Conservation (phyloP, 2,113 vertebrate species). For the Pluvialis apricaria region DNA sequence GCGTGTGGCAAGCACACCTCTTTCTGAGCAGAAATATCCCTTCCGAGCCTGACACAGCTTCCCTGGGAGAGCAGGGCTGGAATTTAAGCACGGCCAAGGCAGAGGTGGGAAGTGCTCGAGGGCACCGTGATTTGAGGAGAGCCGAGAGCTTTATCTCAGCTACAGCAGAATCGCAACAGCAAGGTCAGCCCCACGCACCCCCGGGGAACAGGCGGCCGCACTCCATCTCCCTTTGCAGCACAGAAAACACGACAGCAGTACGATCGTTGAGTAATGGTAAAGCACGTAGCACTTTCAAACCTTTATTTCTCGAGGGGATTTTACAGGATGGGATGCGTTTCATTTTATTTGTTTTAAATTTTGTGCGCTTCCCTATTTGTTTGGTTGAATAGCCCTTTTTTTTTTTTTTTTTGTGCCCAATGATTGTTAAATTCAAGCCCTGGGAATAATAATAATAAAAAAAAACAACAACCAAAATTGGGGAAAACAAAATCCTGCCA, state of each 20-base stretch:
- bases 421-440: conserved; percentile 64
- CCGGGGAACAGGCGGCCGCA: background rate
- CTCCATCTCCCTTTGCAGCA: conserved; percentile 10
- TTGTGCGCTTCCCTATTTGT: background rate
- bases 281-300: conserved; percentile 69
- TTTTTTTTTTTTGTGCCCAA: conserved; percentile 3
- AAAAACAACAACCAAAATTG: too few species aligned
- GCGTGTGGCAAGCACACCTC: background rate
- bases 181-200: background rate
- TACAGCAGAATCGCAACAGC: background rate
- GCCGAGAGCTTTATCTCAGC: background rate
- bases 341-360: background rate
- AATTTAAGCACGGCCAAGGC: background rate
- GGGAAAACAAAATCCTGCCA: background rate
- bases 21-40: conserved; percentile 11
- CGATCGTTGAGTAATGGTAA: conserved; percentile 36
- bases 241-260: conserved; percentile 60
- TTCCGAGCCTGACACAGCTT: background rate
- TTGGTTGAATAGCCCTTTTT: background rate
- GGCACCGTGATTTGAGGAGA: background rate
- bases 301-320: conserved; percentile 60
- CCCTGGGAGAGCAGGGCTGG: conserved; percentile 5
- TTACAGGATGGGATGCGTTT: background rate
- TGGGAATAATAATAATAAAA: background rate
- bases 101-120: background rate